phyloP scores from a whole-genome alignment of 2,797 vertebrate species.

The Phataginus tetradactyla region DNA sequence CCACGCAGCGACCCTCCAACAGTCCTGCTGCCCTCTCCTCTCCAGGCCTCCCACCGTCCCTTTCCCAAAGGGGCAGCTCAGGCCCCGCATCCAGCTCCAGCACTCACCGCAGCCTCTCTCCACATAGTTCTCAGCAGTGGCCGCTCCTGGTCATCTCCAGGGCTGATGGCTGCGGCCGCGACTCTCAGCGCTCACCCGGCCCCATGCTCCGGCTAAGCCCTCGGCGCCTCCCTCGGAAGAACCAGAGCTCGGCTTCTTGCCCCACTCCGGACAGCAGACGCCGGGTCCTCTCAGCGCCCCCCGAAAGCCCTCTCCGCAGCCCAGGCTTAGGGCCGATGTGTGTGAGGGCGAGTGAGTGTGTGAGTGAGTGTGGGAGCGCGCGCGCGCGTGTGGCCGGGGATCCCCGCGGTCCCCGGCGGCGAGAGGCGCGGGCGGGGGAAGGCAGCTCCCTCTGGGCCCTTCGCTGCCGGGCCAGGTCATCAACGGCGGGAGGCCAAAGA shows the following conservation, averaged over 20 bases:
- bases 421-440: conserved; percentile 46
- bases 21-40: conserved; percentile 39
- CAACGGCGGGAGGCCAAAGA: conserved; percentile 22
- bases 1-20: conserved; percentile 70
- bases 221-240: conserved; percentile 27
- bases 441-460: conserved; percentile 60
- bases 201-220: conserved; percentile 66
- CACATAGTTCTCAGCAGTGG: conserved; percentile 93
- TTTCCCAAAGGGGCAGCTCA: not conserved
- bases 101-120: conserved; percentile 97
- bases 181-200: conserved; percentile 69
- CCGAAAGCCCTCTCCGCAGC: conserved; percentile 64
- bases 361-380: conserved; percentile 55
- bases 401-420: conserved; percentile 75
- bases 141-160: conserved; percentile 94
- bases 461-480: conserved; percentile 16
- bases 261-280: conserved; percentile 55
- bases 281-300: conserved; percentile 31
- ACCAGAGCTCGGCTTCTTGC: conserved; percentile 26
- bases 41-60: conserved; percentile 23
- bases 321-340: conserved; percentile 44
- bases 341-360: conserved; percentile 41
- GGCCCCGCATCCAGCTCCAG: conserved; percentile 60
- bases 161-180: conserved; percentile 76
- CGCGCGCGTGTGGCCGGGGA: conserved; percentile 74